Percentiles rank a stretch among this genome's conserved stretches.
Conservation (phyloP, 1,140 invertebrate genomes). For the Drosophila santomea region DNA sequence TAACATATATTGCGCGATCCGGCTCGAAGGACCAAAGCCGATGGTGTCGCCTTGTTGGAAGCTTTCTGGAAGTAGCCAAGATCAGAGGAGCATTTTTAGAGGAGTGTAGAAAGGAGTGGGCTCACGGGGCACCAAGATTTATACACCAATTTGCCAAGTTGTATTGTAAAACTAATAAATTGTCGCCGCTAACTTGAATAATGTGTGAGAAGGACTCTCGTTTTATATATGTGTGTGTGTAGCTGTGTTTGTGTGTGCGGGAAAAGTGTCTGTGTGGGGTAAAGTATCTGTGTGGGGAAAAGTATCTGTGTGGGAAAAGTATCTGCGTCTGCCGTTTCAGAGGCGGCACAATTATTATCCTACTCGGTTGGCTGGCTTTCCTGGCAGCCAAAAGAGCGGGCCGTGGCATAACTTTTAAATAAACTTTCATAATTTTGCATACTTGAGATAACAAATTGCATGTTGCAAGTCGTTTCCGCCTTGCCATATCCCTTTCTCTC, state of each 20-base stretch:
- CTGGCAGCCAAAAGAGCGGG: slow-evolving; percentile 61
- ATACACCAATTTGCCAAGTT: slow-evolving; percentile 79
- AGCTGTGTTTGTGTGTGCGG: not conserved
- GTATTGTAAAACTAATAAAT: slow-evolving; percentile 81
- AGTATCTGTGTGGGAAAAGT: slow-evolving; percentile 27
- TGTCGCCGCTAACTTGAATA: slow-evolving; percentile 75
- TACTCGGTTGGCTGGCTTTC: slow-evolving; percentile 55
- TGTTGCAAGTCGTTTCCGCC: slow-evolving; percentile 69
- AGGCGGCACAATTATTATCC: slow-evolving; percentile 75
- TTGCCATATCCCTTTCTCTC: slow-evolving; percentile 6
- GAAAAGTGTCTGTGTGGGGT: slow-evolving; percentile 23
- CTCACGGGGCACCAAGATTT: slow-evolving; percentile 54
- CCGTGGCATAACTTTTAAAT: slow-evolving; percentile 77
- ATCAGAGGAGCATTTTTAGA: slow-evolving; percentile 13
- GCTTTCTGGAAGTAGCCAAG: no score
- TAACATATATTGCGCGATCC: not conserved
- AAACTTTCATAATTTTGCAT: slow-evolving; percentile 82
- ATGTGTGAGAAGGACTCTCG: slow-evolving; percentile 40
- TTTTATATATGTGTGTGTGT: not conserved
- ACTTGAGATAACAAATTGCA: slow-evolving; percentile 81
- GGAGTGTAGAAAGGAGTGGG: slow-evolving; percentile 14
- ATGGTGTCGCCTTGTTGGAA: not conserved
- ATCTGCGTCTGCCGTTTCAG: slow-evolving; percentile 29
- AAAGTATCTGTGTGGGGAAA: not conserved
- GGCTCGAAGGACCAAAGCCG: no score